Evolutionary conservation across 1,140 invertebrate genomes (phyloP).

Genomic region (Papilio dardanus): DNA sequence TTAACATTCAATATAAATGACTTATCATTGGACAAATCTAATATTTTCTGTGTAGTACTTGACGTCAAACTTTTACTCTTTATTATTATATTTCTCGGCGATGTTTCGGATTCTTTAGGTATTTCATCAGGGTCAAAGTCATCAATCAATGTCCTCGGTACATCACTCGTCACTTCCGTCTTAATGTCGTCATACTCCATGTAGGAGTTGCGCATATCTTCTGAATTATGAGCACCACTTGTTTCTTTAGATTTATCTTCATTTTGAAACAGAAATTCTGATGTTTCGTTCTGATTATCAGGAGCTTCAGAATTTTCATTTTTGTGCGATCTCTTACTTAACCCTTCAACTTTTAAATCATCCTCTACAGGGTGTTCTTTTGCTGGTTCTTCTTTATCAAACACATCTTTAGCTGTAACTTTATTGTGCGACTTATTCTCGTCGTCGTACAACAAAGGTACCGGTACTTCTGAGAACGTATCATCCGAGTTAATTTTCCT

Average conservation of each 20-base stretch:
- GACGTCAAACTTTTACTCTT: neutral
- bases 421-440: neutral
- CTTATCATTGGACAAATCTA: neutral
- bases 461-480: slow-evolving; percentile 2
- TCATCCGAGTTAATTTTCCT: slow-evolving; percentile 19
- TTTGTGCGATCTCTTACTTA: neutral
- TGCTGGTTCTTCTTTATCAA: slow-evolving; percentile 24
- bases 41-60: neutral
- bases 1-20: neutral
- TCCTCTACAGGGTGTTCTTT: slow-evolving; percentile 13
- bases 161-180: neutral
- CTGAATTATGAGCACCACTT: neutral
- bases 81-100: neutral
- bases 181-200: neutral
- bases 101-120: neutral
- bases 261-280: neutral
- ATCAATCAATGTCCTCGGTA: slow-evolving; percentile 19
- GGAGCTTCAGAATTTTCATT: slow-evolving; percentile 3
- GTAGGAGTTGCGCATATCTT: neutral
- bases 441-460: slow-evolving; percentile 32
- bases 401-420: slow-evolving; percentile 6
- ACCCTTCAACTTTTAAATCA: slow-evolving; percentile 27
- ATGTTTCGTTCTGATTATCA: neutral
- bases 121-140: slow-evolving; percentile 37
- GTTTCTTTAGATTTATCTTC: neutral